Percentiles rank a stretch among this genome's conserved stretches.
Evolutionary conservation across 2,797 vertebrate species (phyloP).

Genomic region (Arctocebus calabarensis): DNA sequence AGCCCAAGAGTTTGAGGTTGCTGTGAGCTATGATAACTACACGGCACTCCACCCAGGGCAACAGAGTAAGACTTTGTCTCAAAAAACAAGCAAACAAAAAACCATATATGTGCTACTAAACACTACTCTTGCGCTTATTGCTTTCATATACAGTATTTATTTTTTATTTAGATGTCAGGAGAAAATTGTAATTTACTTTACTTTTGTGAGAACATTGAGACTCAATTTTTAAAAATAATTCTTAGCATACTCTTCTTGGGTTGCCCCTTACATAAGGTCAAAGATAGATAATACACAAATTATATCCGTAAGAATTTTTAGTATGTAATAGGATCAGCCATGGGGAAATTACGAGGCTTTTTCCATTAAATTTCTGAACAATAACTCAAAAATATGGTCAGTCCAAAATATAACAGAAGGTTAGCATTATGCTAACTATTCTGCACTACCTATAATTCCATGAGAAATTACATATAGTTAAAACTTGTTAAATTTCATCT

Average conservation of each 20-base stretch:
- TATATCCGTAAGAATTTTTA: not conserved
- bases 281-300: not conserved
- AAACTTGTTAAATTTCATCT: not conserved
- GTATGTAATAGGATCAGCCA: not conserved
- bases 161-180: not conserved
- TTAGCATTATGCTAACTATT: not conserved
- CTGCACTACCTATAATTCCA: not conserved
- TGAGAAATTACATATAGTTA: not conserved
- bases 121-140: not conserved
- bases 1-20: too few relatives aligned
- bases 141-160: not conserved
- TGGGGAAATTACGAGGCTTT: not conserved
- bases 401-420: not conserved
- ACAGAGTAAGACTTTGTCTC: too few relatives aligned
- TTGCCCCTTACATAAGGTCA: not conserved
- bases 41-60: too few relatives aligned
- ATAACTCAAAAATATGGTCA: not conserved
- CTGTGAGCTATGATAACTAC: too few relatives aligned
- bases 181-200: not conserved
- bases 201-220: not conserved
- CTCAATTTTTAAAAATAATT: not conserved
- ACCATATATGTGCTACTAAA: not conserved
- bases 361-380: not conserved
- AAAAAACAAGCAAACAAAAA: too few relatives aligned
- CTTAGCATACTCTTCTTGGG: not conserved